phyloP scores from a whole-genome alignment of 2,113 vertebrate species.

The Cyprinodon variegatus region DNA sequence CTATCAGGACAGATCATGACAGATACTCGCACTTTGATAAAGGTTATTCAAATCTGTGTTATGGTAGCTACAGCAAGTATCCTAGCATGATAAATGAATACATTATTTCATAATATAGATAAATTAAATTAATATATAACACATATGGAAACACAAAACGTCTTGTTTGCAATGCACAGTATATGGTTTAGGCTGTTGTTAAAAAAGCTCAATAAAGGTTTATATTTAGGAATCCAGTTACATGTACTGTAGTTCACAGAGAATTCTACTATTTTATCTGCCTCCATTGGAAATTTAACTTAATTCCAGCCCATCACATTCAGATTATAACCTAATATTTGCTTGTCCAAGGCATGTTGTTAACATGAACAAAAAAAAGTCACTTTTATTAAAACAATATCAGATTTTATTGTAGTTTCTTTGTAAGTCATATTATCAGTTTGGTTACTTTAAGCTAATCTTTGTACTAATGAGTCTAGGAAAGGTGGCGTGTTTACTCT shows the following conservation, averaged over 20 bases:
- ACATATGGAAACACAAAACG: too few species aligned
- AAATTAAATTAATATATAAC: too few species aligned
- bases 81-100: background rate
- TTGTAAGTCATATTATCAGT: background rate
- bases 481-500: background rate
- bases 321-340: background rate
- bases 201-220: too few species aligned
- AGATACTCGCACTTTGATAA: background rate
- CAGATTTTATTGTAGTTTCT: background rate
- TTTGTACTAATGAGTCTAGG: background rate
- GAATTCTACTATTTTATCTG: background rate
- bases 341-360: too few species aligned
- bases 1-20: too few species aligned
- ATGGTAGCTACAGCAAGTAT: background rate
- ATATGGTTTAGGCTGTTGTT: too few species aligned
- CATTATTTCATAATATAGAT: too few species aligned
- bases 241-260: background rate
- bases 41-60: background rate
- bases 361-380: too few species aligned
- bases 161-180: too few species aligned
- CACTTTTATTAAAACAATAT: background rate
- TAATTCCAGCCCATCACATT: background rate
- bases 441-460: background rate
- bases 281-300: background rate
- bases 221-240: too few species aligned